Evolutionary conservation across 2,797 vertebrate species (phyloP), one percentile per base, ranked within the genome.

Genomic region (Chanos chanos): DNA sequence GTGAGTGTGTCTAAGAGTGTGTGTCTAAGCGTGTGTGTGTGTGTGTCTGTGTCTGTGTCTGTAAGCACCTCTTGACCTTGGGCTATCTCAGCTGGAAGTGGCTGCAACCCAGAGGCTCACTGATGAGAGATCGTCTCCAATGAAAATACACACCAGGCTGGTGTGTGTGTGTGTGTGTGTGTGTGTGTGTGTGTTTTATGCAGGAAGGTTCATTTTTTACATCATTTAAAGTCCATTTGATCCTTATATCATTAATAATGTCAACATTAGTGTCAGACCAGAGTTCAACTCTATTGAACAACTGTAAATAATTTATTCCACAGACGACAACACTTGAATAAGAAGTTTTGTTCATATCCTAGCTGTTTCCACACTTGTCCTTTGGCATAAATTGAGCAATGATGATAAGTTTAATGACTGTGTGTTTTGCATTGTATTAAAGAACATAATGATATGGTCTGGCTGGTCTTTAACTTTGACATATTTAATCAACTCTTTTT

Each of bases 41-140:
- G 28, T 50, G 25, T 54, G 18, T 55, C 50, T 30, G 61, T 52
- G 56, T 59, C 18, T 36, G 40, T 36, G 34, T 36, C 34, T 13
- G 18, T 8, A 21, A 56, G 64, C 43, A 45, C 47, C 39, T 72
- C 19, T 28, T 74, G 73, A 77, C 69, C 77, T 76, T 77, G 69
- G 36, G 50, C 34, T 64, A 45, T 50, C 31, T 70, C 51, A 28
- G 21, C 31, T 56, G 24, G 66, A 60, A 19, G 16, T 55, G 30
- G 30, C 66, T 27, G 33, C 8, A 45, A 61, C 43, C 44, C 54
- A 24, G 54, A 61, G 54, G 45, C 43, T 66, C 24, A 37, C 43
- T 39, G 24, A 56, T 40, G 8, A 44, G 24, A 36, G 18, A 31
- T 43, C 34, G 50, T 41, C 19, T 8, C 4, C 34, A 7, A 18